Evolutionary conservation across 2,888 invertebrate genomes (phyloP).

Genomic region (Chloroclysta siterata): DNA sequence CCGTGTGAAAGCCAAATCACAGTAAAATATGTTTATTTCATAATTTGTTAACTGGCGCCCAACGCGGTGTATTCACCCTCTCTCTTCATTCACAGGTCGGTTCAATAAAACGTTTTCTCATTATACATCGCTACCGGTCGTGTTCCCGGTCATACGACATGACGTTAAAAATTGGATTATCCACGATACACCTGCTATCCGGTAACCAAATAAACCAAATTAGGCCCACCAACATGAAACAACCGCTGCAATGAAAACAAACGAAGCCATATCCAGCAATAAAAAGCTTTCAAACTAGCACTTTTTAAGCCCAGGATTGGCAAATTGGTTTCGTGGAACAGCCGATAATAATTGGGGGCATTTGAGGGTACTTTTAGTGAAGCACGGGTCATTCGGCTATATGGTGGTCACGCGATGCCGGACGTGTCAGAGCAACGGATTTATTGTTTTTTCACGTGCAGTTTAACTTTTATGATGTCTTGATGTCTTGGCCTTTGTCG

Average conservation of each 20-base stretch:
- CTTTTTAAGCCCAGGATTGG: constrained; percentile 40
- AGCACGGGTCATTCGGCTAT: constrained; percentile 46
- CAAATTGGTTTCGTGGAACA: constrained; percentile 40
- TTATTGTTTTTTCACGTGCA: constrained; percentile 46
- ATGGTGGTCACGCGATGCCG: constrained; percentile 52
- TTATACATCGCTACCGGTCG: constrained; percentile 17
- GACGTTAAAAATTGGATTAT: constrained; percentile 23
- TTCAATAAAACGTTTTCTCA: constrained; percentile 14
- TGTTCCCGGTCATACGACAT: constrained; percentile 11
- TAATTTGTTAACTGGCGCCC: constrained; percentile 22
- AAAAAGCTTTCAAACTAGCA: constrained; percentile 34
- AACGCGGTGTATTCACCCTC: constrained; percentile 9
- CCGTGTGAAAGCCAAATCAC: neutral
- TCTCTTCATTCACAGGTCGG: neutral
- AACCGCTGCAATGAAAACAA: constrained; percentile 42
- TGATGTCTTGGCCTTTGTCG: constrained; percentile 21
- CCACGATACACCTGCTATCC: constrained; percentile 16
- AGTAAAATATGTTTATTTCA: neutral
- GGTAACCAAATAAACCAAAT: constrained; percentile 27
- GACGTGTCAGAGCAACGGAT: constrained; percentile 45
- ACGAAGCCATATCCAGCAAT: constrained; percentile 44
- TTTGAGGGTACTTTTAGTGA: constrained; percentile 49
- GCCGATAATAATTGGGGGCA: constrained; percentile 46
- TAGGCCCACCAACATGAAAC: constrained; percentile 11
- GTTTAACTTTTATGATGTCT: constrained; percentile 38